Base-by-base conservation (phyloP, 64 coral and sea anemone species). In the Montipora capricornis region DNA sequence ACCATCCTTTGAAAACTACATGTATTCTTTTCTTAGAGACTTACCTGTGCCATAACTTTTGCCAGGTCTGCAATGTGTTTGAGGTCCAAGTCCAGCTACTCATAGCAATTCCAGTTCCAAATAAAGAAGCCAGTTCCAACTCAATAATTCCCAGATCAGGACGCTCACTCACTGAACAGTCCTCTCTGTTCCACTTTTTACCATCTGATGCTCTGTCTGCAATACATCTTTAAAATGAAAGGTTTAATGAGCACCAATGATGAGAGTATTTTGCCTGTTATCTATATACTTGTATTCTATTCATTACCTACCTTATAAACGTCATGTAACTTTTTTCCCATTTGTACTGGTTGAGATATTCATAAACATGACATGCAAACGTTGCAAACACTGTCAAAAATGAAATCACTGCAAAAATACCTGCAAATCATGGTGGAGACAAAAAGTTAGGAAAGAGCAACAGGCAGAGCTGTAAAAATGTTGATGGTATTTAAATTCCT, bases 61-160 rank as follows among this genome's bases (percentile, higher is more conserved):
- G 96, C 98, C 98, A 99, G 76, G 83, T 96, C 46, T 87, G 93
- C 44, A 99, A 89, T 49, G 89, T 99, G 51, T 91, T 96, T 13
- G 98, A 99, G 3, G 98, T 99, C 98, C 98, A 99, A 0, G 95
- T 99, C 95, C 95, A 99, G 16, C 94, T 94, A 44, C 98, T 99
- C 98, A 99, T 99, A 0, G 98, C 95, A 52, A 99, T 96, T 12
- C 98, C 98, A 57, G 95, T 95, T 4, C 98, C 98, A 95, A 99
- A 99, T 20, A 99, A 44, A 16, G 98, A 99, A 2, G 92, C 96
- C 49, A 99, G 64, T 61, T 95, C 89, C 9, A 99, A 79, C 77
- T 99, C 98, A 47, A 99, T 94, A 1, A 99, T 80, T 71, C 89
- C 87, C 16, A 99, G 77, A 52, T 99, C 84, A 59, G 98, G 91